phyloP scores from a whole-genome alignment of 2,113 vertebrate genomes.

The Circaetus gallicus region DNA sequence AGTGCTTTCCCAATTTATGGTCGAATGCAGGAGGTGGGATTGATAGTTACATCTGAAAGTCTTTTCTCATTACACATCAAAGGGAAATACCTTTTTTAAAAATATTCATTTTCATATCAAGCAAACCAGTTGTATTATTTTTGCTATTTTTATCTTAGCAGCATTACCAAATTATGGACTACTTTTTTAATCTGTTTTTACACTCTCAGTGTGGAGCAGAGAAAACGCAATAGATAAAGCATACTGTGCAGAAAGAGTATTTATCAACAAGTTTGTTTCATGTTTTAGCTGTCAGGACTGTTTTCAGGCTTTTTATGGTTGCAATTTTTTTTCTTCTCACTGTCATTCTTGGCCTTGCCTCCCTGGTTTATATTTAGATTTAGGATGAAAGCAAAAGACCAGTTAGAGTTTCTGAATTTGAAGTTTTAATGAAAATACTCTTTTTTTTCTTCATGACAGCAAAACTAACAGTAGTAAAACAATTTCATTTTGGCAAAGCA shows the following conservation, averaged over 20 bases:
- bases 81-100: background rate
- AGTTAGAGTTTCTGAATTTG: background rate
- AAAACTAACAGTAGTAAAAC: background rate
- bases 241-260: background rate
- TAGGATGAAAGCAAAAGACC: background rate
- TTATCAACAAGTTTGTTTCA: constrained; percentile 15
- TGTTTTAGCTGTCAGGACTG: background rate
- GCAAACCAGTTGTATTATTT: background rate
- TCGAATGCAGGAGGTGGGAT: background rate
- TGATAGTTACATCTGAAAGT: background rate
- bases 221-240: background rate
- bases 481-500: background rate
- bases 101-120: background rate
- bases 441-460: background rate
- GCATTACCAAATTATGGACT: background rate
- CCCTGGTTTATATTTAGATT: background rate
- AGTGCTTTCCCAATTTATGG: background rate
- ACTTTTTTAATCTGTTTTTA: background rate
- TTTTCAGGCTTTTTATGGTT: background rate
- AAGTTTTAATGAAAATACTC: background rate
- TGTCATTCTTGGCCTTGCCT: background rate
- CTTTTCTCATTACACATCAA: background rate
- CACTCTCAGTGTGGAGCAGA: background rate
- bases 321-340: background rate
- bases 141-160: background rate